Base-by-base conservation (phyloP, 2,797 vertebrate species). In the Psittacula derbiana region DNA sequence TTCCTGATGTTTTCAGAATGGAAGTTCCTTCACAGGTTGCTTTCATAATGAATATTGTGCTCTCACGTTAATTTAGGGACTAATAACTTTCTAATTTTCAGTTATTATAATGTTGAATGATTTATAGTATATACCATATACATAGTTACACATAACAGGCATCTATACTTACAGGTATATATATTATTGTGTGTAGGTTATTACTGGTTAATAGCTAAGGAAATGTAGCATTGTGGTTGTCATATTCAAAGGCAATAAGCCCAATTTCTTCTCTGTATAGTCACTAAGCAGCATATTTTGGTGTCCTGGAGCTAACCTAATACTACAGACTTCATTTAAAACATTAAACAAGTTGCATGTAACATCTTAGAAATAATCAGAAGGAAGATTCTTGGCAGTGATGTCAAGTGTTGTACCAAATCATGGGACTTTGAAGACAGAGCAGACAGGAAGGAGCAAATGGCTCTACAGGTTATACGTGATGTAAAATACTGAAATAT, bases 401-500 rank as follows among this genome's bases (percentile, higher is more conserved):
- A 12, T 5, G 5, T 18, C 27, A 27, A 3, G 30, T 33, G 8
- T 2, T 27, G 0, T 6, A 8, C 23, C 17, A 23, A 14, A 5
- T 15, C 4, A 4, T 0, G 4, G 38, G 44, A 11, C 38, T 0
- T 2, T 11, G n/a, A 19, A 20, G 50, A 8, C 8, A 16, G 7
- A 36, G 24, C 8, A 7, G 50, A 3, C 8, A 6, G 47, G 31
- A 30, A 41, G 8, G 44, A 20, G 72, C 15, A 14, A 28, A 47
- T 1, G 3, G 12, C 10, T 49, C 27, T 9, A 1, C 23, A 28
- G 41, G 12, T 13, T 3, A 0, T 9, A 5, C 1, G 3, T 4
- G 57, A 4, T 19, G 31, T 12, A 7, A 72, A 72, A 36, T 9
- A 8, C 25, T 15, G 30, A 25, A 25, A 25, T 5, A 12, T 0